Conservation (phyloP, 2,113 vertebrate genomes). For the Pedetes capensis region DNA sequence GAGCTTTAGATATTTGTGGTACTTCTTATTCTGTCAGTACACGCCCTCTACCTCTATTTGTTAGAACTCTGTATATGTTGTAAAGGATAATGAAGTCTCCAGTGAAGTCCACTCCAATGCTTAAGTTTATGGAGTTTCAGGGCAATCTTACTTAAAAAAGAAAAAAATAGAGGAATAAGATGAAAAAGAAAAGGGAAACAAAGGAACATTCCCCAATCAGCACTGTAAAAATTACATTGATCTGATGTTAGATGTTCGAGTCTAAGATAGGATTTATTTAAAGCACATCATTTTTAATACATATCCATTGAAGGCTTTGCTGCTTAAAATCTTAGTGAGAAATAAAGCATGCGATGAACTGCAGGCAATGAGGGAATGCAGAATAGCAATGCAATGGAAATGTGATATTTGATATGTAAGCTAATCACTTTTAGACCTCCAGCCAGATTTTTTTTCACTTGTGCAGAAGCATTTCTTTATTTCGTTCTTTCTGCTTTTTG, state of each 20-base stretch:
- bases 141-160: not conserved
- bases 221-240: not conserved
- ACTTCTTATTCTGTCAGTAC: not conserved
- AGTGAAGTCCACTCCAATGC: not conserved
- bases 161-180: too few relatives aligned
- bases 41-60: not conserved
- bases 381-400: not conserved
- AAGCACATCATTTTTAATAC: conserved; percentile 4
- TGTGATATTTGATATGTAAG: conserved; percentile 44
- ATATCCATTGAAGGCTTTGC: conserved; percentile 53
- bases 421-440: conserved; percentile 22
- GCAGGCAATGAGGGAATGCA: not conserved
- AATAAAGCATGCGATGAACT: conserved; percentile 15
- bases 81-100: not conserved
- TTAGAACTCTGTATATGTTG: not conserved
- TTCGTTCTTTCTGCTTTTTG: conserved; percentile 52
- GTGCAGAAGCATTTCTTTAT: conserved; percentile 51
- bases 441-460: not conserved
- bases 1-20: not conserved
- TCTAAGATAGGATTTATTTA: conserved; percentile 2
- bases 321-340: conserved; percentile 48
- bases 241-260: conserved; percentile 21
- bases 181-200: not conserved
- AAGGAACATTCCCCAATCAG: not conserved
- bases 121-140: not conserved